phyloP scores from a whole-genome alignment of 2,113 vertebrate genomes.

The Henicopernis longicauda region DNA sequence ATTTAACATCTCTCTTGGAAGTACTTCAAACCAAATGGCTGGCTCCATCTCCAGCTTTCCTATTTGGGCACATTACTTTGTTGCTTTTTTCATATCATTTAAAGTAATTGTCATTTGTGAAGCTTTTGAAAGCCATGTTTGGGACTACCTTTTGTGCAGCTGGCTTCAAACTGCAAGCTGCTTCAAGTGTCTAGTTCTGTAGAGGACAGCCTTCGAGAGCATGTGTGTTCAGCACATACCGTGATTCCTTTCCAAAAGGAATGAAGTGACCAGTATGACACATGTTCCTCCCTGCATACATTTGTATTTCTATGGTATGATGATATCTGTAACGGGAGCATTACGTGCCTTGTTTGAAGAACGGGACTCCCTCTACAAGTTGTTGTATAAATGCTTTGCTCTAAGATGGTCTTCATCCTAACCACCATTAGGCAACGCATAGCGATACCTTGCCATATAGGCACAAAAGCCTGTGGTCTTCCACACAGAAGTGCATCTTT shows the following conservation, averaged over 20 bases:
- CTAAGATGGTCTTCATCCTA: neutral
- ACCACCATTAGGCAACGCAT: neutral
- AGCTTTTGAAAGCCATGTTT: slow-evolving; percentile 27
- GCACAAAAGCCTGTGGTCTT: neutral
- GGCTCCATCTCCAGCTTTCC: slow-evolving; percentile 26
- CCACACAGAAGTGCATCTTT: neutral
- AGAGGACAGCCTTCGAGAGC: neutral
- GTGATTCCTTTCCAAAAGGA: neutral
- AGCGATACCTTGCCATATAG: neutral
- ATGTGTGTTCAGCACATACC: neutral
- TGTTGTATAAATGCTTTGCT: neutral
- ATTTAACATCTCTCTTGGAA: slow-evolving; percentile 40
- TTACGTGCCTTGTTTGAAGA: rapidly evolving
- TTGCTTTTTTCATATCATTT: neutral
- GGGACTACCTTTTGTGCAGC: slow-evolving; percentile 3
- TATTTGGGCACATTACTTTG: slow-evolving; percentile 33
- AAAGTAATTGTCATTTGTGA: slow-evolving; percentile 18
- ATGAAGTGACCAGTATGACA: neutral
- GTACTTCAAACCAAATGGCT: slow-evolving; percentile 35
- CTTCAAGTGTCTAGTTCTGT: neutral
- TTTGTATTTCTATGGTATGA: neutral
- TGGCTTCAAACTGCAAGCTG: slow-evolving; percentile 12
- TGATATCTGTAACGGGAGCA: neutral
- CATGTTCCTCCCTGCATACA: neutral
- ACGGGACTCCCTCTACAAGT: neutral